Evolutionary conservation across 2,113 vertebrate species (phyloP), one percentile per base, ranked within the genome.

Genomic region (Daubentonia madagascariensis): DNA sequence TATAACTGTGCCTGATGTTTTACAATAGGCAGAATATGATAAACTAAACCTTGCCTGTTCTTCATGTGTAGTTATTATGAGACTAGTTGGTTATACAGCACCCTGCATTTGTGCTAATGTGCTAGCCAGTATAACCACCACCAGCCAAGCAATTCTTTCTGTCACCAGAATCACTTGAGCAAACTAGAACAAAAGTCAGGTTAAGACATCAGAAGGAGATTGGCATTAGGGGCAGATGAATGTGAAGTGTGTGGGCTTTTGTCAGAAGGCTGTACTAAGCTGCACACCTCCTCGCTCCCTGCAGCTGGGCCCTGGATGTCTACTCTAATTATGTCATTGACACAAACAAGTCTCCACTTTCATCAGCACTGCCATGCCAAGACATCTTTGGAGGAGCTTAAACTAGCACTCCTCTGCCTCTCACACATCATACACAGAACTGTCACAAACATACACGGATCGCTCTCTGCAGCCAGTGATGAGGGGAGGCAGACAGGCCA

Each of bases 11-110:
- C 84, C 85, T 92, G 92, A 96, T 96, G 59, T 72, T 88, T 97
- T 85, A 70, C 23, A 90, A 81, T 75, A 61, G 73, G 72, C 43
- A 96, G 81, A 91, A 96, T 98, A 97, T 92, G 40, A 48, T 28
- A 96, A 97, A 85, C 85, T 83, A 92, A 91, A 73, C 78, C 79
- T 92, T 98, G 87, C 30, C 97, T 98, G 61, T 67, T 40, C 85
- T 61, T 94, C 30, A 18, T 96, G 93, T 63, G 13, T 94, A 97
- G 89, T 97, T 5, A 59, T 97, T 97, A 98, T 92, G 89, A 97
- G 88, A 98, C 81, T 96, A 97, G 97, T 91, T 98, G 92, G 76
- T 97, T 98, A 96, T 13, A 95, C 80, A 98, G 95, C 68, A 61
- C 59, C 76, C 23, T 0, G n/a, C 85, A 93, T 85, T 76, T 0